These are phyloP conservation scores for Oeneis ivallda DNA, from an alignment of 2,888 invertebrate species.

Conservation along the genomic window DNA sequence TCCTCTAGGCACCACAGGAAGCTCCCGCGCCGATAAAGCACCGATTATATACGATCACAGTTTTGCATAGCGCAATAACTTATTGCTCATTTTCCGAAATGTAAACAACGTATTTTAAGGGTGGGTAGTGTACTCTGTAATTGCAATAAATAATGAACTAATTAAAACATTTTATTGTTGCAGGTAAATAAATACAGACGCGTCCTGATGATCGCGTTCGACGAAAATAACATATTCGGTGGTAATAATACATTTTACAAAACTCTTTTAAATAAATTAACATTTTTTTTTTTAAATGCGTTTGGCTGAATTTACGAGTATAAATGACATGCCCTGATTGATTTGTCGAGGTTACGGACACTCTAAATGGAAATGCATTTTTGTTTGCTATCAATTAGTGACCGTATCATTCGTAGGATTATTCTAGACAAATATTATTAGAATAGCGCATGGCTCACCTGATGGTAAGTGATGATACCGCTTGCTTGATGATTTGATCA, in stretches of 20 bases:
- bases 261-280: constrained; percentile 21
- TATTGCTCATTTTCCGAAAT: no score
- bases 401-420: background rate
- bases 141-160: constrained; percentile 2
- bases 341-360: constrained; percentile 3
- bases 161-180: constrained; percentile 25
- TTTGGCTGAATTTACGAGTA: constrained; percentile 1
- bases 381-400: background rate
- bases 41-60: no score
- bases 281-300: constrained; percentile 8
- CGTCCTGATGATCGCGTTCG: background rate
- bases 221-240: background rate
- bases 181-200: constrained; percentile 22
- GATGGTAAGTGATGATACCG: no score
- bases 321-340: constrained; percentile 20
- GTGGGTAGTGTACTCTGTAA: background rate
- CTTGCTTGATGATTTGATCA: no score
- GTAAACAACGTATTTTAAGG: no score
- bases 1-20: no score
- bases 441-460: no score
- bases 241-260: constrained; percentile 14
- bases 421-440: no score
- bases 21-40: no score
- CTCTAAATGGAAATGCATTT: background rate
- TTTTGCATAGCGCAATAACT: no score